phyloP scores from a whole-genome alignment of 2,797 vertebrate species.

The Diplodus sargus region DNA sequence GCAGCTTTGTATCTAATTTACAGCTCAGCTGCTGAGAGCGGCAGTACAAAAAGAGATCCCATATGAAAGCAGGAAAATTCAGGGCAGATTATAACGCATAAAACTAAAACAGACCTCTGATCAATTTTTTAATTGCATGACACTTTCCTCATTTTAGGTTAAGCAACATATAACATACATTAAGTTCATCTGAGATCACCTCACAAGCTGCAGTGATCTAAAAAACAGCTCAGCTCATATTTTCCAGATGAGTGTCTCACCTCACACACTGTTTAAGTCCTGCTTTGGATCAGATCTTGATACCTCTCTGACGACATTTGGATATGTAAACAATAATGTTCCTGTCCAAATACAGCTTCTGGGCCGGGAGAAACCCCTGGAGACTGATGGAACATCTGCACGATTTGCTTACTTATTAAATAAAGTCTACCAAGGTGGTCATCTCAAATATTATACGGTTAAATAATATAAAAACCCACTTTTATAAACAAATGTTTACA shows the following conservation, averaged over 20 bases:
- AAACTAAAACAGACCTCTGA: slow-evolving; percentile 1
- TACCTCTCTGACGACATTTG: slow-evolving; percentile 27
- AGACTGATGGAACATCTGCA: background rate
- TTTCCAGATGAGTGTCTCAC: slow-evolving; percentile 57
- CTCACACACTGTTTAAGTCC: slow-evolving; percentile 29
- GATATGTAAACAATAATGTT: slow-evolving; percentile 66
- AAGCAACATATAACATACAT: background rate
- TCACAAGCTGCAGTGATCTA: slow-evolving; percentile 19
- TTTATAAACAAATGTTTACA: background rate
- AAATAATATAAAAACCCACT: background rate
- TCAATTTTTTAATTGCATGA: background rate
- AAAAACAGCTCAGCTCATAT: slow-evolving; percentile 45
- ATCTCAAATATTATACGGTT: slow-evolving; percentile 1
- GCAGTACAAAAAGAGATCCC: background rate
- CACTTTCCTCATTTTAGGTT: slow-evolving; percentile 7
- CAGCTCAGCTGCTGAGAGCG: background rate
- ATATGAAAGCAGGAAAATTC: slow-evolving; percentile 5
- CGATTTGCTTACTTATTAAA: slow-evolving; percentile 29
- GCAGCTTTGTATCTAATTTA: slow-evolving; percentile 1
- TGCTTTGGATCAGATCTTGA: slow-evolving; percentile 65
- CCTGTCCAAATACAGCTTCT: slow-evolving; percentile 75
- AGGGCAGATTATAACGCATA: background rate
- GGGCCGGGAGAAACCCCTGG: slow-evolving; percentile 5
- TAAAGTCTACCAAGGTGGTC: slow-evolving; percentile 13
- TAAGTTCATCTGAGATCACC: slow-evolving; percentile 1